Conservation (phyloP, 2,797 vertebrate species). For the Neostethus bicornis region DNA sequence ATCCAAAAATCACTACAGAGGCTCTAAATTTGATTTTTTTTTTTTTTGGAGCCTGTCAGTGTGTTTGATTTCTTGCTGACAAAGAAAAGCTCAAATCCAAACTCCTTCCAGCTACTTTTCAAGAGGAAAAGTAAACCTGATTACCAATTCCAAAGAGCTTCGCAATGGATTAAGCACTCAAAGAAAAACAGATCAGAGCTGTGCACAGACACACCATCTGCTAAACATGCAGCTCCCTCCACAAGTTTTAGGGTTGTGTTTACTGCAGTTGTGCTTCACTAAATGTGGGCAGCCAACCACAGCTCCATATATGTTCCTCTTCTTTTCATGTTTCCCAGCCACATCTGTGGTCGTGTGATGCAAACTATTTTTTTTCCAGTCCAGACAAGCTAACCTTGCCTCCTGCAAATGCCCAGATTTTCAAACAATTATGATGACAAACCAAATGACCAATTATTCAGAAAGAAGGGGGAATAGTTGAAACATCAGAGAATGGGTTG, state of each 20-base stretch:
- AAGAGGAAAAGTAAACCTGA: conserved; percentile 25
- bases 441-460: conserved; percentile 23
- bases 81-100: conserved; percentile 35
- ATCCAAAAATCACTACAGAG: conserved; percentile 49
- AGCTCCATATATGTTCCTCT: conserved; percentile 42
- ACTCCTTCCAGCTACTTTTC: conserved; percentile 36
- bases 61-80: conserved; percentile 56
- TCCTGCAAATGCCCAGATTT: conserved; percentile 35
- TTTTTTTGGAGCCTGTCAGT: conserved; percentile 53
- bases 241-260: conserved; percentile 41
- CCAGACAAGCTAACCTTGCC: conserved; percentile 37
- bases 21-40: conserved; percentile 39
- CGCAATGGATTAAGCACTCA: conserved; percentile 14
- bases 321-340: conserved; percentile 41
- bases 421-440: conserved; percentile 24
- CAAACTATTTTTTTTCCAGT: conserved; percentile 32
- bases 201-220: conserved; percentile 47
- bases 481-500: conserved; percentile 28
- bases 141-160: conserved; percentile 23
- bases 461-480: conserved; percentile 25
- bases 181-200: conserved; percentile 28
- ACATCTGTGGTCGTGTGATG: conserved; percentile 55
- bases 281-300: conserved; percentile 41
- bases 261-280: conserved; percentile 32
- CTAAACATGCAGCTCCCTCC: conserved; percentile 25